Evolutionary conservation across 2,888 invertebrate genomes (phyloP).

Genomic region (Scaeva pyrastri): DNA sequence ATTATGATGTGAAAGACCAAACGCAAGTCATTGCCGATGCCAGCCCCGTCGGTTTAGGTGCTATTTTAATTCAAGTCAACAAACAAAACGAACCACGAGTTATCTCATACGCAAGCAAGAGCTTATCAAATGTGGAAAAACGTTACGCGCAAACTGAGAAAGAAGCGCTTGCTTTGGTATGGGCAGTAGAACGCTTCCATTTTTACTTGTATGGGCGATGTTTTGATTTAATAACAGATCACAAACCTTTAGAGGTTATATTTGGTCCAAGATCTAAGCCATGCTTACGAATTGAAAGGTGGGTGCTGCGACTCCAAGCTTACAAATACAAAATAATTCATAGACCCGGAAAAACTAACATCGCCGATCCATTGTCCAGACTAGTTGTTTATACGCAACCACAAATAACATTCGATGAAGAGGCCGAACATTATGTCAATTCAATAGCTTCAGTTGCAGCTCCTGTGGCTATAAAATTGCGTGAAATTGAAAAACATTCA

Average conservation of each 20-base stretch:
- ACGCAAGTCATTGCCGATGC: background rate
- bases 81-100: background rate
- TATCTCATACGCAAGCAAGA: background rate
- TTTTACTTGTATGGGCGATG: background rate
- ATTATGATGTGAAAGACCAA: background rate
- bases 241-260: background rate
- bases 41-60: background rate
- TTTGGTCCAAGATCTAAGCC: background rate
- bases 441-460: background rate
- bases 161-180: background rate
- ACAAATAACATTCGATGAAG: slow-evolving; percentile 1
- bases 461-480: background rate
- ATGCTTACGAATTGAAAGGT: background rate
- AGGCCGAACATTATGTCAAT: slow-evolving; percentile 1
- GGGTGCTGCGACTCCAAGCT: background rate
- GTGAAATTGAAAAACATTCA: background rate
- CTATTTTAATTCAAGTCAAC: background rate
- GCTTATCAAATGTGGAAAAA: background rate
- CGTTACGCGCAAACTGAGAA: background rate
- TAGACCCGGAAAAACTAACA: background rate
- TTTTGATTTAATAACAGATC: background rate
- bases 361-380: background rate
- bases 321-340: background rate
- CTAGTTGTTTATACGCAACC: background rate
- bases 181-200: background rate